Conservation (phyloP, 2,888 invertebrate species). For the Onthophagus sagittarius region DNA sequence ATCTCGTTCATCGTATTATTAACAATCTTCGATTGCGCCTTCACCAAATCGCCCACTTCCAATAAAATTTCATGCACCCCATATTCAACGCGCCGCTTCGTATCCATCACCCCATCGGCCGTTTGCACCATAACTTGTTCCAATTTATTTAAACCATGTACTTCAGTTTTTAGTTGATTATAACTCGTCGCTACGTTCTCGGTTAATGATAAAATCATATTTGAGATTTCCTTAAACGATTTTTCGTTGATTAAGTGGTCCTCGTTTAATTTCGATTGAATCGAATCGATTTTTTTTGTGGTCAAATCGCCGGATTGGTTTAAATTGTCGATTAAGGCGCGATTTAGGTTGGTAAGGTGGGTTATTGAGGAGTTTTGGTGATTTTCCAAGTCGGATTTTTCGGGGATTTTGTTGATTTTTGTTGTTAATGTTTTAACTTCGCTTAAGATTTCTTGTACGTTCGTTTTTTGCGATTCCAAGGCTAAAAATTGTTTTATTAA, state of each 20-base stretch:
- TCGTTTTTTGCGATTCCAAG: conserved; percentile 39
- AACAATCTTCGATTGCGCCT: conserved; percentile 60
- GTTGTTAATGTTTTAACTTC: conserved; percentile 37
- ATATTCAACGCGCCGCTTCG: conserved; percentile 79
- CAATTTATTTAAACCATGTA: conserved; percentile 63
- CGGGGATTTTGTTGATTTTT: conserved; percentile 47
- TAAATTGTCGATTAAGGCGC: conserved; percentile 44
- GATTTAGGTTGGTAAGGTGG: conserved; percentile 51
- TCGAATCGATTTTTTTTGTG: background rate
- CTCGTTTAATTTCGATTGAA: conserved; percentile 28
- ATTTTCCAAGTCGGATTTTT: conserved; percentile 53
- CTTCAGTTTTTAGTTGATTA: conserved; percentile 54
- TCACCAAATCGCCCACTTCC: conserved; percentile 69
- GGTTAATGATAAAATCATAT: conserved; percentile 58
- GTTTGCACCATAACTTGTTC: conserved; percentile 78
- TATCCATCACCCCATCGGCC: conserved; percentile 79
- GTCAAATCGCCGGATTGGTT: background rate
- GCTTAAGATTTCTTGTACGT: conserved; percentile 39
- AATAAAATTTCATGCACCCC: conserved; percentile 77
- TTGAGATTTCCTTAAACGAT: conserved; percentile 41
- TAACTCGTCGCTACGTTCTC: conserved; percentile 55
- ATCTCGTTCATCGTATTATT: conserved; percentile 64
- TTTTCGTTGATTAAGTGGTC: conserved; percentile 35
- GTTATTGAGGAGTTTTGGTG: conserved; percentile 61
- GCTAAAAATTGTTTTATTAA: conserved; percentile 29